Conservation (phyloP, 2,113 vertebrate genomes). For the Tapirus terrestris region DNA sequence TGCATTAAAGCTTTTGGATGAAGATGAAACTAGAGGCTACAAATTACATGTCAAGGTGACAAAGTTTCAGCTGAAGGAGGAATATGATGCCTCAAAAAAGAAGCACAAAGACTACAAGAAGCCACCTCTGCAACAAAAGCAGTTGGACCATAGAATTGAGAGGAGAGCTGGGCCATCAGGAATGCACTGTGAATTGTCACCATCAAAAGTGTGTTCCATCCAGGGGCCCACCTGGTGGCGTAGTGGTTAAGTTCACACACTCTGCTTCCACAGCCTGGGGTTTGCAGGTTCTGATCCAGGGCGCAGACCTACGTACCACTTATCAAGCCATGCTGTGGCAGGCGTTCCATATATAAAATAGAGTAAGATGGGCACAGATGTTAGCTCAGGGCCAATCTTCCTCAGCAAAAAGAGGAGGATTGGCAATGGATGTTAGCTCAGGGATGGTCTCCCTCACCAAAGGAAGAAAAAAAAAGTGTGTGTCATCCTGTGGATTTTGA, state of each 20-base stretch:
- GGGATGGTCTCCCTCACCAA: too few relatives aligned
- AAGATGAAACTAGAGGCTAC: conserved; percentile 91
- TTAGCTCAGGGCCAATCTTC: too few relatives aligned
- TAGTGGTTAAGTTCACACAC: too few relatives aligned
- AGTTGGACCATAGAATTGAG: conserved; percentile 96
- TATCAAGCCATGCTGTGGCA: too few relatives aligned
- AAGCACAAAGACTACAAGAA: conserved; percentile 92
- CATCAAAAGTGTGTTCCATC: conserved; percentile 93
- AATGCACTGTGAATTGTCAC: conserved; percentile 92
- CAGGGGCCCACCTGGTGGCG: too few relatives aligned
- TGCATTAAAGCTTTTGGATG: conserved; percentile 90
- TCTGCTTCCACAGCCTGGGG: too few relatives aligned
- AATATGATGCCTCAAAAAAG: conserved; percentile 93
- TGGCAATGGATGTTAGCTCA: too few relatives aligned
- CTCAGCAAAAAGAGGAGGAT: too few relatives aligned
- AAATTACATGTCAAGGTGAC: conserved; percentile 92
- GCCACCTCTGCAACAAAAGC: conserved; percentile 91
- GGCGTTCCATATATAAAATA: too few relatives aligned
- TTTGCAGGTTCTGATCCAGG: too few relatives aligned
- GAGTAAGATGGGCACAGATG: too few relatives aligned
- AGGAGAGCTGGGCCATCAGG: conserved; percentile 88
- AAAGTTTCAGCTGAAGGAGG: conserved; percentile 93
- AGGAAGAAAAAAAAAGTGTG: conserved; percentile 88
- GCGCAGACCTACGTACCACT: too few relatives aligned
- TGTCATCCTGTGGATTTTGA: conserved; percentile 96